Evolutionary conservation across 2,888 invertebrate genomes (phyloP).

Genomic region (Deilephila porcellus): DNA sequence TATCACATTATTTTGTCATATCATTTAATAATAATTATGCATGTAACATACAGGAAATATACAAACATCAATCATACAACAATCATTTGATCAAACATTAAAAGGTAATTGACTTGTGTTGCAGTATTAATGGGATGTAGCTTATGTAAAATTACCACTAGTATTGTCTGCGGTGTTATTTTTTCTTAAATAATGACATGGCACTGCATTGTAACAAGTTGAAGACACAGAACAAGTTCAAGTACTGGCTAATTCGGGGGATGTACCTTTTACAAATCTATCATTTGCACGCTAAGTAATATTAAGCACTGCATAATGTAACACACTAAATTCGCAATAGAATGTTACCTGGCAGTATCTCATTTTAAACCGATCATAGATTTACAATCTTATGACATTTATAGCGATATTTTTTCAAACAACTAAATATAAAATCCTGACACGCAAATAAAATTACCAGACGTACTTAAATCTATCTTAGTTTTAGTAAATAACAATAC

Average conservation of each 20-base stretch:
- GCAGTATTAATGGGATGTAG: conserved; percentile 2
- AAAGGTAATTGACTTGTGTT: conserved; percentile 19
- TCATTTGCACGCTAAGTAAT: neutral
- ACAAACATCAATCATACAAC: no score
- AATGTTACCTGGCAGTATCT: neutral
- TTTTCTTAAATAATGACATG: neutral
- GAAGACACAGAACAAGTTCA: neutral
- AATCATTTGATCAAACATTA: neutral
- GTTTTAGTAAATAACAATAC: conserved; percentile 25
- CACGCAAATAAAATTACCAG: conserved; percentile 1
- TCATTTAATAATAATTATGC: neutral
- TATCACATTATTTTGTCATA: neutral
- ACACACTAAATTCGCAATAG: neutral
- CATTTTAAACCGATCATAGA: no score
- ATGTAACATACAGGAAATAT: no score
- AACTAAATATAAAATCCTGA: neutral
- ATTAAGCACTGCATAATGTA: neutral
- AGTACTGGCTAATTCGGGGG: neutral
- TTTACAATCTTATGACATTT: no score
- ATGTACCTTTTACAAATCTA: neutral
- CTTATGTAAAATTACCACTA: neutral
- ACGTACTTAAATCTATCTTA: neutral
- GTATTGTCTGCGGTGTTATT: neutral
- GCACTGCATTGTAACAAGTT: neutral
- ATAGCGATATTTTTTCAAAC: no score